Evolutionary conservation across 35 echinoderm and acorn worm genomes (phyloP).

Genomic region (Lytechinus pictus): DNA sequence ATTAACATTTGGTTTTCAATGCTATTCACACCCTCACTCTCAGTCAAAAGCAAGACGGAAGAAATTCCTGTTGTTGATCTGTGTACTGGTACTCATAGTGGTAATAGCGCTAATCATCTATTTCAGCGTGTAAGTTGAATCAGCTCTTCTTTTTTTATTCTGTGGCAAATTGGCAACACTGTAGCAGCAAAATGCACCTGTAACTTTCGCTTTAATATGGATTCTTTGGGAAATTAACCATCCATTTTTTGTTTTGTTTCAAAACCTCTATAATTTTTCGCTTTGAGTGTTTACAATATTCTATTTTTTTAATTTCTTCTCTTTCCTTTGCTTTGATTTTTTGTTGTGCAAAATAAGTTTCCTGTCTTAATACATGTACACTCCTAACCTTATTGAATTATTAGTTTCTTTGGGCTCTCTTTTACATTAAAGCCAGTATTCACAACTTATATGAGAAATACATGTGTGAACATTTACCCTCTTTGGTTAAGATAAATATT

Average conservation of each 20-base stretch:
- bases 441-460: not conserved
- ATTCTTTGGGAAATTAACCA: not conserved
- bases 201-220: not conserved
- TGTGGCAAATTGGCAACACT: not conserved
- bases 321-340: not conserved
- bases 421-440: not conserved
- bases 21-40: too few relatives aligned
- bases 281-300: not conserved
- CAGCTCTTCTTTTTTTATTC: not conserved
- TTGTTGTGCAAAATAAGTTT: not conserved
- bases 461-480: too few relatives aligned
- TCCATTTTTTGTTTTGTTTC: not conserved
- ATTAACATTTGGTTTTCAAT: not conserved
- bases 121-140: conserved; percentile 7
- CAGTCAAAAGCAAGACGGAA: conserved; percentile 50
- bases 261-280: too few relatives aligned
- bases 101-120: conserved; percentile 44
- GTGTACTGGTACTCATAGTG: not conserved
- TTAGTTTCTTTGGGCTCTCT: too few relatives aligned
- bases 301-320: not conserved
- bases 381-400: too few relatives aligned
- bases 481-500: too few relatives aligned
- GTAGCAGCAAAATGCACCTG: not conserved
- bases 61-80: conserved; percentile 39
- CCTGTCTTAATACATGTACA: too few relatives aligned